Conservation (phyloP, 2,888 invertebrate species). For the Anagyrus pseudococci region DNA sequence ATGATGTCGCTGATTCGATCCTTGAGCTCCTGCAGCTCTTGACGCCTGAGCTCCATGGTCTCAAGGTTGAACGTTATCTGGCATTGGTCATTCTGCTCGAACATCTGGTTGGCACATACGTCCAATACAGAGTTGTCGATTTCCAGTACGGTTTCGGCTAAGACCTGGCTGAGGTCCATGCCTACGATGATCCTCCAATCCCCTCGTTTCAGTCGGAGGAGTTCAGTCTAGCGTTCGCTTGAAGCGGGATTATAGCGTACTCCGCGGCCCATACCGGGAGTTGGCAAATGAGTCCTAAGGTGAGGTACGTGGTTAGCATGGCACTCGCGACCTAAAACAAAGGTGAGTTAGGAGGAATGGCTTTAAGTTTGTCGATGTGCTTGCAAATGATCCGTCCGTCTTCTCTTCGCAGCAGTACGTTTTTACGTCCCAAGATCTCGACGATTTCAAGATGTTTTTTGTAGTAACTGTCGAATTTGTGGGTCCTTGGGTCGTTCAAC, state of each 20-base stretch:
- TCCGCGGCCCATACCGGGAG: not conserved
- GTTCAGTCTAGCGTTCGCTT: not conserved
- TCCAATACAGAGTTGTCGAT: too few relatives aligned
- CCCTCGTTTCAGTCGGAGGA: not conserved
- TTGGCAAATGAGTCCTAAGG: not conserved
- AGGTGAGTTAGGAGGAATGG: not conserved
- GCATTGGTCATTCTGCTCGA: not conserved
- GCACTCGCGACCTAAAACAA: not conserved
- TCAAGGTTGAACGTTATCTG: not conserved
- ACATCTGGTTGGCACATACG: too few relatives aligned
- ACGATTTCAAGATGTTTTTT: not conserved
- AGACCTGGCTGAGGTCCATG: not conserved
- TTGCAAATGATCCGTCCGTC: not conserved
- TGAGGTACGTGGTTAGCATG: not conserved
- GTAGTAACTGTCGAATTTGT: conserved; percentile 1
- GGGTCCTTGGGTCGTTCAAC: not conserved
- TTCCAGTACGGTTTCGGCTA: too few relatives aligned
- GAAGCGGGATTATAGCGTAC: not conserved
- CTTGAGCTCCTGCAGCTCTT: not conserved
- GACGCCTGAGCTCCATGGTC: not conserved
- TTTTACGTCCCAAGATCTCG: not conserved
- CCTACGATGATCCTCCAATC: not conserved
- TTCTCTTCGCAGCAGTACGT: not conserved
- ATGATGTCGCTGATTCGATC: too few relatives aligned
- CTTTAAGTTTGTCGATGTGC: not conserved